Evolutionary conservation across 2,797 vertebrate species (phyloP), one percentile per base, ranked within the genome.

Genomic region (Podarcis lilfordi): DNA sequence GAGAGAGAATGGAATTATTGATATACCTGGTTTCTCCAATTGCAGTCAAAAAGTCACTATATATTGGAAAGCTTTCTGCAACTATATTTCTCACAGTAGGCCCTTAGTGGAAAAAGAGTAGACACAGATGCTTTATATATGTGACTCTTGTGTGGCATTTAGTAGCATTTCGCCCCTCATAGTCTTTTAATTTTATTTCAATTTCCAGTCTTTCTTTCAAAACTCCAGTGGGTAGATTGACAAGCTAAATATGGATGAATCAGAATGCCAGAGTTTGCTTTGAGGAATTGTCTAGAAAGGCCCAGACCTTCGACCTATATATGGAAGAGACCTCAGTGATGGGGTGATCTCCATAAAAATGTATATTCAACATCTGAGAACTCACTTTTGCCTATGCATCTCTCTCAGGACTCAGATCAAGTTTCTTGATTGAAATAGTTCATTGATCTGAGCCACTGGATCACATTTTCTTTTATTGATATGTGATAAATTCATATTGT

Each of bases 1-100:
- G 29, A 74, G 55, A 81, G 35, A 29, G 29, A 64, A 87, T 85
- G 21, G 50, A 91, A 89, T 90, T 82, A 19, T 23, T 23, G 75
- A 8, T 32, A 1, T 82, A 79, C 32, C 5, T 69, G 43, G 74
- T 64, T 78, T 32, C 80, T 89, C 32, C 72, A 82, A 92, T 78
- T 40, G 0, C 40, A 37, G 32, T 32, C 71, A 84, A 79, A 45
- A 89, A n/a, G 84, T 88, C 35, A 50, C 45, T 0, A 0, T 80
- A 13, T 79, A 64, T 6, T 84, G 88, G 89, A 77, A 68, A 40
- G 21, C 25, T 21, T 45, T 15, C 0, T 68, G n/a, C 80, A 78
- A 0, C 2, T 50, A 0, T 64, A 32, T 89, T 35, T 6, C 2
- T 0, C 75, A 85, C 11, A 82, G 72, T 3, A 80, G 15, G 21